These are phyloP conservation scores for Nephrotoma appendiculata DNA, from an alignment of 2,888 invertebrate genomes.

Conservation along the genomic window DNA sequence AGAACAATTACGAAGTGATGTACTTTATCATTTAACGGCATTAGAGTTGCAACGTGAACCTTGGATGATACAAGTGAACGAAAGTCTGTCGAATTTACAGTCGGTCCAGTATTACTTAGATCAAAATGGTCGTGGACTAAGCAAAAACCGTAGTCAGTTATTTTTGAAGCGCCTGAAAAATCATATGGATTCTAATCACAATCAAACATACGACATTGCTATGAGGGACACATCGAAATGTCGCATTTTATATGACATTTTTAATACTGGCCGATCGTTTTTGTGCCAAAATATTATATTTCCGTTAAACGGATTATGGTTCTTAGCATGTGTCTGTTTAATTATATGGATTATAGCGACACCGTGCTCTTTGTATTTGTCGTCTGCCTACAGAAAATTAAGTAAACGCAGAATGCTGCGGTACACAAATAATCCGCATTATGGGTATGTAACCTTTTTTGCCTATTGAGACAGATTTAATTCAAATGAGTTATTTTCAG, in stretches of 20 bases:
- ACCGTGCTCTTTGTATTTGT: constrained; percentile 45
- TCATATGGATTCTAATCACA: constrained; percentile 52
- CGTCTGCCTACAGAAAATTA: constrained; percentile 25
- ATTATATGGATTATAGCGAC: constrained; percentile 43
- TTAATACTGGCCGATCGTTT: constrained; percentile 44
- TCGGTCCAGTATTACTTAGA: constrained; percentile 65
- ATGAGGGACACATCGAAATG: constrained; percentile 53
- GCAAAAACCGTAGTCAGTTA: constrained; percentile 42
- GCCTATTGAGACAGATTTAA: constrained; percentile 1
- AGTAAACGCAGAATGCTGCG: constrained; percentile 13
- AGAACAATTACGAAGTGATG: constrained; percentile 51
- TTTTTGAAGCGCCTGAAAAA: constrained; percentile 36
- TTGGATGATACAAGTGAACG: constrained; percentile 52
- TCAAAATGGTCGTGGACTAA: constrained; percentile 54
- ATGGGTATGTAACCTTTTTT: constrained; percentile 11
- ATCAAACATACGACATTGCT: constrained; percentile 46
- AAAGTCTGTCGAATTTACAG: constrained; percentile 56
- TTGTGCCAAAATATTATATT: constrained; percentile 29
- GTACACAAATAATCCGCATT: constrained; percentile 15
- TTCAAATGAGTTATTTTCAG: constrained; percentile 9
- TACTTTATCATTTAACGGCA: constrained; percentile 62
- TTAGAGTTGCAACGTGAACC: constrained; percentile 59
- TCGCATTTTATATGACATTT: constrained; percentile 55
- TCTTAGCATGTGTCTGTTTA: constrained; percentile 43
- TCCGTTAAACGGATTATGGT: constrained; percentile 50